A percentile compares a stretch with the other conserved stretches of the same genome.
These are phyloP conservation scores for Cephonodes hylas DNA, from an alignment of 2,888 invertebrate genomes.

Conservation along the genomic window DNA sequence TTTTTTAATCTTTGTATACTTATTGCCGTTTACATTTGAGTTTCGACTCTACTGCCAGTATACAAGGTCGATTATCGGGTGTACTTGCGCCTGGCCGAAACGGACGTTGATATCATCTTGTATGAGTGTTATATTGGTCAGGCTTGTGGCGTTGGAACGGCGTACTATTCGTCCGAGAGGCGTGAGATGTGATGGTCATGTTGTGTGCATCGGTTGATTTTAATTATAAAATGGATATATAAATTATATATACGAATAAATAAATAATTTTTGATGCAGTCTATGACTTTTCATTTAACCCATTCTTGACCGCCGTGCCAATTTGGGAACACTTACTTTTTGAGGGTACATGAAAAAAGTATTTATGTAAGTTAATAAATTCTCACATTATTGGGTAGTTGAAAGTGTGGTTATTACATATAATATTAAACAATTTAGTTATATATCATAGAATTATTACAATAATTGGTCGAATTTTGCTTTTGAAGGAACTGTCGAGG, in stretches of 20 bases:
- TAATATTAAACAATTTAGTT: too few relatives aligned
- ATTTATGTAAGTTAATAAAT: too few relatives aligned
- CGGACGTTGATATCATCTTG: not conserved
- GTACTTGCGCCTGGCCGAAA: not conserved
- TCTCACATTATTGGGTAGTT: too few relatives aligned
- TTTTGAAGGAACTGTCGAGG: too few relatives aligned
- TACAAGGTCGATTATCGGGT: conserved; percentile 14
- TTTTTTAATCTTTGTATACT: conserved; percentile 23
- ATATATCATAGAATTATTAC: too few relatives aligned
- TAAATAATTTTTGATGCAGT: conserved; percentile 80
- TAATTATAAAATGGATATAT: conserved; percentile 79
- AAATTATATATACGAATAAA: conserved; percentile 80
- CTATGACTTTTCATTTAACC: conserved; percentile 57
- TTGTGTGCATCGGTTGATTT: conserved; percentile 76
- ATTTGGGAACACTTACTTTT: too few relatives aligned
- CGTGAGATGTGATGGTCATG: conserved; percentile 49
- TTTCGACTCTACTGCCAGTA: conserved; percentile 24
- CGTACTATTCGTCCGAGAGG: conserved; percentile 38
- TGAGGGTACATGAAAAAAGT: too few relatives aligned
- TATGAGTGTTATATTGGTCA: not conserved
- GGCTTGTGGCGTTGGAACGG: conserved; percentile 19
- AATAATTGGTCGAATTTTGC: too few relatives aligned
- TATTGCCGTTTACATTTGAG: conserved; percentile 23
- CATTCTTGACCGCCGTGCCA: too few relatives aligned
- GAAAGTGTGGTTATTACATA: too few relatives aligned